Percentiles rank a stretch among this genome's conserved stretches.
Evolutionary conservation across 2,797 vertebrate genomes (phyloP).

Genomic region (Vireo griseus): DNA sequence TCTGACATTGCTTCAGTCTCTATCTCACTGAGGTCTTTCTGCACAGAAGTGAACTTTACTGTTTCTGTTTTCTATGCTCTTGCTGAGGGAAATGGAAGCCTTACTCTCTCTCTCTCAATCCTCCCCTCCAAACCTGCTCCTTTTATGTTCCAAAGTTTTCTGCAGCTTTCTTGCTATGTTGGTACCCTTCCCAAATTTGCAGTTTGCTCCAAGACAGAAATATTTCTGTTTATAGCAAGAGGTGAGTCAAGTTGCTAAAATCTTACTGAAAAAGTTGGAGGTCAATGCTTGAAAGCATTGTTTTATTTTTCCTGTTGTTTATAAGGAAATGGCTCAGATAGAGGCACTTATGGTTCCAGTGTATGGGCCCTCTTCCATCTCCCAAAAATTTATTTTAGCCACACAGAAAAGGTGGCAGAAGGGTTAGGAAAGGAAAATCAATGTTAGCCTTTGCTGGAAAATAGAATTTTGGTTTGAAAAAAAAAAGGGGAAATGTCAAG

Average conservation of each 20-base stretch:
- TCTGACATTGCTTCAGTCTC: not conserved
- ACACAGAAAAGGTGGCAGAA: not conserved
- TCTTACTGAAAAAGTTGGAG: not conserved
- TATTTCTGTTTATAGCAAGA: not conserved
- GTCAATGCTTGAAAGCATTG: not conserved
- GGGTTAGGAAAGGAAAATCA: not conserved
- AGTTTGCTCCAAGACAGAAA: not conserved
- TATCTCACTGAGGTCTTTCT: not conserved
- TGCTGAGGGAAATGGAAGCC: not conserved
- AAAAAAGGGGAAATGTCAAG: not conserved
- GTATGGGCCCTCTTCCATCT: not conserved
- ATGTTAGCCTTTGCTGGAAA: not conserved
- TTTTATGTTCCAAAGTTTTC: not conserved
- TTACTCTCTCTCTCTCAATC: accelerated
- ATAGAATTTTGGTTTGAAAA: not conserved
- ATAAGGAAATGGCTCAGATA: not conserved
- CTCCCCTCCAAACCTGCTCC: not conserved
- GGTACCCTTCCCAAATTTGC: not conserved
- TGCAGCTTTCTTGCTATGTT: not conserved
- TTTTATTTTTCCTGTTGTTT: not conserved
- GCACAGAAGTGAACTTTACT: not conserved
- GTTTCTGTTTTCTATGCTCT: not conserved
- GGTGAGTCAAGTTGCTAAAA: not conserved
- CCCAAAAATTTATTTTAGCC: not conserved
- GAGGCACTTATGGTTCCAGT: not conserved